Evolutionary conservation across 2,888 invertebrate genomes (phyloP).

Genomic region (Cerastoderma edule): DNA sequence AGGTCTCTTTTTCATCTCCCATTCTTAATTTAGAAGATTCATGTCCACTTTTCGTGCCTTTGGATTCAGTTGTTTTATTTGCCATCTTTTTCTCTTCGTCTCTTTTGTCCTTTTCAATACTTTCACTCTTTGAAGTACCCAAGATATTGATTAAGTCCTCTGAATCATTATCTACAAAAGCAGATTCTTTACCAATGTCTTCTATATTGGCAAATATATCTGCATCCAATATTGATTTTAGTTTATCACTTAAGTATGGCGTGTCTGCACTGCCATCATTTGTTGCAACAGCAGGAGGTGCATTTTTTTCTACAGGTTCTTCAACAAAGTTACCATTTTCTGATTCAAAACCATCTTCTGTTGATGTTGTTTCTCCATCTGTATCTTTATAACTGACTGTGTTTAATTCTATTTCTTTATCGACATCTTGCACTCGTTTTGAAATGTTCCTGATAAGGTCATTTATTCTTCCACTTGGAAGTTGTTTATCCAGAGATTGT

Average conservation of each 20-base stretch:
- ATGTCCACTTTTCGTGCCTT: neutral
- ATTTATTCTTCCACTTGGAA: neutral
- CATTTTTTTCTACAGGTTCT: neutral
- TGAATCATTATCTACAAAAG: conserved; percentile 5
- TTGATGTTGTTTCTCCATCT: conserved; percentile 6
- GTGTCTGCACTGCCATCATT: neutral
- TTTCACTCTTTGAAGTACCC: neutral
- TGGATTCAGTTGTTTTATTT: neutral
- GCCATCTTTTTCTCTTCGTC: neutral
- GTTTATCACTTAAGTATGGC: conserved; percentile 43
- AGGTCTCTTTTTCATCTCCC: neutral
- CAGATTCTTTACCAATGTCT: conserved; percentile 9
- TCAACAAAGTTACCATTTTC: neutral
- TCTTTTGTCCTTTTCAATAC: neutral
- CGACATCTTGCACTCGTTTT: neutral
- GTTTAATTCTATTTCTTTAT: neutral
- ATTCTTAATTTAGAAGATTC: neutral
- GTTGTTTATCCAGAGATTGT: too few species aligned
- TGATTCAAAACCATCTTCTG: neutral
- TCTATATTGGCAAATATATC: conserved; percentile 46
- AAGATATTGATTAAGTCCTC: neutral
- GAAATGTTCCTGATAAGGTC: conserved; percentile 13
- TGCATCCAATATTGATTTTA: conserved; percentile 49
- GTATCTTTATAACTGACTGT: neutral
- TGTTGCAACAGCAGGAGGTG: conserved; percentile 7